Evolutionary conservation across 2,888 invertebrate species (phyloP), one percentile per base, ranked within the genome.

Genomic region (Corbicula japonica): DNA sequence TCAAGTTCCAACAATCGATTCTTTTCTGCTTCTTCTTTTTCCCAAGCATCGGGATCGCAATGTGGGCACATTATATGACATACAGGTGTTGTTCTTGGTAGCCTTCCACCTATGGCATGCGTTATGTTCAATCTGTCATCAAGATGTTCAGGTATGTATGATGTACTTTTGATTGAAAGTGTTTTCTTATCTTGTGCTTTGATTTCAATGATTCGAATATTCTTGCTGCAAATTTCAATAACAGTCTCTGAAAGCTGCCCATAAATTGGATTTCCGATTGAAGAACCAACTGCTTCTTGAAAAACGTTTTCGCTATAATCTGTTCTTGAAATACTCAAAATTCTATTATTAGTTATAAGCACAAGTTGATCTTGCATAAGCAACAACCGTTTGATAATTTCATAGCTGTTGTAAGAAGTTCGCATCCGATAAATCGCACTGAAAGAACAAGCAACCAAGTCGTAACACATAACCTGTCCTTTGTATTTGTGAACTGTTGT

Each of bases 41-140:
- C 30, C 54, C 30, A 30, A n/a, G 54, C 54, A 28, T 54, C 12
- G 1, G 54, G 54, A 15, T 54, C 54, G 30, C 54, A 54, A 12
- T 54, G 54, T 1, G 54, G 54, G n/a, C 54, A 54, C 54, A 54
- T 30, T 2, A 54, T 28, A 30, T 54, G 54, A 54, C 54, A 54
- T 18, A 54, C 1, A 15, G 54, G 54, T 30, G 3, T 54, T 30
- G 54, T 54, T 28, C 54, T 28, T 28, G 28, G 12, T 18, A 54
- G 4, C 12, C n/a, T 32, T 1, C 21, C 54, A 12, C 30, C n/a
- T n/a, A 54, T 1, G 30, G n/a, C 2, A 54, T 23, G n/a, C 18
- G 21, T 4, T 4, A 18, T 18, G 8, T 3, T 32, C n/a, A 8
- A 54, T 30, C 18, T 8, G 28, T 8, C 4, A 15, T 28, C 26